Evolutionary conservation across 2,888 invertebrate species (phyloP).

Genomic region (Bombyx huttoni): DNA sequence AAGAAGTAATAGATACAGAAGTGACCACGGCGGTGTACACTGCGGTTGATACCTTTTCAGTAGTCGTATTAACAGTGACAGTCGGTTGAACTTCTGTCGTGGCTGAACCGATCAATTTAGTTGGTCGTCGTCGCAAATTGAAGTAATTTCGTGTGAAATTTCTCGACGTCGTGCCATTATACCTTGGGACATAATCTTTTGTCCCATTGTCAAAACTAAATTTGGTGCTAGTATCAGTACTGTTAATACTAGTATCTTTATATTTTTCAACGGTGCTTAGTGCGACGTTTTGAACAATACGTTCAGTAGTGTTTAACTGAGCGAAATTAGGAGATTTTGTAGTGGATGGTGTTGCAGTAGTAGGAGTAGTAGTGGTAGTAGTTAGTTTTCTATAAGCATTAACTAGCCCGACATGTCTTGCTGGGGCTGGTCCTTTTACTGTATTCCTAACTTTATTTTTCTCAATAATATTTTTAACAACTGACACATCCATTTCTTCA

Average conservation of each 20-base stretch:
- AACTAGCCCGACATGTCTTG: constrained; percentile 53
- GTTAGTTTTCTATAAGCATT: constrained; percentile 60
- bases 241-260: constrained; percentile 19
- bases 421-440: constrained; percentile 64
- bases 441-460: constrained; percentile 67
- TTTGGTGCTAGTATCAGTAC: constrained; percentile 15
- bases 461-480: constrained; percentile 67
- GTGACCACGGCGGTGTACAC: constrained; percentile 68
- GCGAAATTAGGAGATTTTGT: constrained; percentile 35
- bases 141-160: constrained; percentile 52
- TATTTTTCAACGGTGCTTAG: constrained; percentile 26
- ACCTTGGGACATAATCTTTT: constrained; percentile 26
- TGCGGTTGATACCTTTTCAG: constrained; percentile 59
- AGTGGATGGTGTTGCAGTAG: constrained; percentile 21
- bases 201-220: constrained; percentile 15
- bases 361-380: constrained; percentile 18
- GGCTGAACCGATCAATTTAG: constrained; percentile 34
- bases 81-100: constrained; percentile 36
- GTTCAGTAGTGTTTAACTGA: constrained; percentile 42
- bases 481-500: constrained; percentile 74
- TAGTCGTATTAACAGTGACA: constrained; percentile 37
- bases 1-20: constrained; percentile 66
- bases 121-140: constrained; percentile 46
- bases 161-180: constrained; percentile 29
- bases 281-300: constrained; percentile 30